Base-by-base conservation (phyloP, 2,888 invertebrate species). In the Conomelus anceps region DNA sequence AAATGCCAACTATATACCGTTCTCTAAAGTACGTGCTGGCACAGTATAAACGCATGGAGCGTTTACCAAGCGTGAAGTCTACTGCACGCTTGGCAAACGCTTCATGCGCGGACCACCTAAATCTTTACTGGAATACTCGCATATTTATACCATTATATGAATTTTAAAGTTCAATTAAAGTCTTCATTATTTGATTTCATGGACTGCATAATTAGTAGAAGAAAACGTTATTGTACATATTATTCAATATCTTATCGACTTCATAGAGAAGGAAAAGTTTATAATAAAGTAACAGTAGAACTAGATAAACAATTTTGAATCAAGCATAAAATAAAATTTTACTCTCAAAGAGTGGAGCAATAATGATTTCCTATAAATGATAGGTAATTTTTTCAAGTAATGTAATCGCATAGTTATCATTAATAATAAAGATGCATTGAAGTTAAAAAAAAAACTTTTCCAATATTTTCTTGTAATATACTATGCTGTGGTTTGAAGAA, bases 401-500 rank as follows among this genome's bases (percentile, higher is more conserved):
- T n/a, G n/a, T n/a, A 34, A 26, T n/a, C 23, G 22, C 87, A 87
- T 87, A 29, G n/a, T 84, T 84, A 22, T 23, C 17, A n/a, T 29
- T 88, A 88, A 23, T 22, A 88, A 23, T 26, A 84, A n/a, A 87
- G 86, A 63, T 63, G 63, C 63, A n/a, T n/a, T 63, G 63, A 63
- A 63, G 3, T 63, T 63, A n/a, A 63, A n/a, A 63, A 86, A 88
- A 84, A 84, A 24, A 84, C 22, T 88, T 88, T 88, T 26, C 29
- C 29, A n/a, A 88, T 63, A 63, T 63, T 63, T 63, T 63, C 63
- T 63, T 63, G 63, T 63, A 63, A 63, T n/a, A 63, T 63, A 63
- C 63, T 63, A n/a, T 84, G 88, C 88, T 84, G 88, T 88, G 88
- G 85, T 84, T 29, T 9, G n/a, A 24, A 23, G 24, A 86, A 63